These are phyloP conservation scores for Tridacna gigas DNA, from an alignment of 2,888 invertebrate species.

Conservation along the genomic window DNA sequence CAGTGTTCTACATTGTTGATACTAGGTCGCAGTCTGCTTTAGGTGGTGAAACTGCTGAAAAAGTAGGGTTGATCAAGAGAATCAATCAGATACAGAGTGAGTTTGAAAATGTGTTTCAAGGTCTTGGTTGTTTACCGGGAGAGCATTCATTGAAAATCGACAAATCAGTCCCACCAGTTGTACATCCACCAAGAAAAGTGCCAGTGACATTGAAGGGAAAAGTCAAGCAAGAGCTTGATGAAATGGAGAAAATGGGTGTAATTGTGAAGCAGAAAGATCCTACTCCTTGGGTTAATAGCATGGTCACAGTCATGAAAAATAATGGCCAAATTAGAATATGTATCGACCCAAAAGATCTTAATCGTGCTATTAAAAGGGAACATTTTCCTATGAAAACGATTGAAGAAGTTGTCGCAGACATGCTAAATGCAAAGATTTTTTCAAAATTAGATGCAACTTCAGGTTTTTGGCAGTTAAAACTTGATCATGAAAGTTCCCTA, in stretches of 20 bases:
- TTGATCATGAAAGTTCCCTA: slow-evolving; percentile 36
- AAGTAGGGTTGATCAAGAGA: slow-evolving; percentile 40
- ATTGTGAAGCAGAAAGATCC: slow-evolving; percentile 50
- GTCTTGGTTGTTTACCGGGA: slow-evolving; percentile 52
- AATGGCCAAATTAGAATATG: slow-evolving; percentile 39
- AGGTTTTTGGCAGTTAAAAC: slow-evolving; percentile 43
- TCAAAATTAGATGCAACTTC: slow-evolving; percentile 38
- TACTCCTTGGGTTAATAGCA: no score
- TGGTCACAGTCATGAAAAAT: slow-evolving; percentile 44
- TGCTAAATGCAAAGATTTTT: slow-evolving; percentile 48
- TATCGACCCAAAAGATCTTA: slow-evolving; percentile 54
- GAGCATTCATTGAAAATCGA: slow-evolving; percentile 31
- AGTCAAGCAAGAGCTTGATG: slow-evolving; percentile 53
- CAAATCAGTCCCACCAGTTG: no score
- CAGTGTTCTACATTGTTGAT: slow-evolving; percentile 50
- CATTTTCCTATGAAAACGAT: slow-evolving; percentile 54
- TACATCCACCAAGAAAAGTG: slow-evolving; percentile 59
- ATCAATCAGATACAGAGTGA: slow-evolving; percentile 25
- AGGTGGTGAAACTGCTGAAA: slow-evolving; percentile 42
- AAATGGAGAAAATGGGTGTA: slow-evolving; percentile 48
- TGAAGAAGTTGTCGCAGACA: slow-evolving; percentile 47
- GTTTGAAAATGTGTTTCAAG: slow-evolving; percentile 44
- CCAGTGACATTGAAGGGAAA: slow-evolving; percentile 53
- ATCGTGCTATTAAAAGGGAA: slow-evolving; percentile 41
- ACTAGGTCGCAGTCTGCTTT: slow-evolving; percentile 45